phyloP scores from a whole-genome alignment of 30 jellyfish, hydroid and myxozoan species.

The Pelagia noctiluca region DNA sequence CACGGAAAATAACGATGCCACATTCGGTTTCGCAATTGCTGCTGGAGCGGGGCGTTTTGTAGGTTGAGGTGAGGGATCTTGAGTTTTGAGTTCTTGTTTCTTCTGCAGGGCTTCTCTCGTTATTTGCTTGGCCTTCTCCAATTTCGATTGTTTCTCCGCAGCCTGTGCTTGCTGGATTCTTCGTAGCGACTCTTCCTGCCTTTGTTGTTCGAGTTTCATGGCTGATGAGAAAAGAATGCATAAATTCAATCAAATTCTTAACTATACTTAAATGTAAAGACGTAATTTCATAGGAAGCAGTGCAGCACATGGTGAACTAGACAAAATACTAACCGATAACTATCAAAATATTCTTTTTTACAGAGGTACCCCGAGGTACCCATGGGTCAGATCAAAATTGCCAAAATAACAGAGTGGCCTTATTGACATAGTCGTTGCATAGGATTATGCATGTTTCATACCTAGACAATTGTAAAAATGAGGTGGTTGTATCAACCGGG shows the following conservation, averaged over 20 bases:
- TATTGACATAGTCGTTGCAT: too few species aligned
- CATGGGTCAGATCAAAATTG: too few species aligned
- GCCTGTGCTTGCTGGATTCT: slow-evolving; percentile 71
- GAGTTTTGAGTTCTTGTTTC: slow-evolving; percentile 58
- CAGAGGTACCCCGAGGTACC: too few species aligned
- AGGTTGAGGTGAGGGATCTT: too few species aligned
- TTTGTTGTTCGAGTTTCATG: slow-evolving; percentile 75
- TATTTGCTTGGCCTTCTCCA: slow-evolving; percentile 73
- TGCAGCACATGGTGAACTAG: too few species aligned
- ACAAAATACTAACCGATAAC: too few species aligned
- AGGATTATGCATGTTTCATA: too few species aligned
- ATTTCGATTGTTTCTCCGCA: slow-evolving; percentile 67
- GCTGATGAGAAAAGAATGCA: slow-evolving; percentile 30
- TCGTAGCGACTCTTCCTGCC: slow-evolving; percentile 80
- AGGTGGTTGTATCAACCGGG: too few species aligned
- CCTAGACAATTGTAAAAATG: too few species aligned
- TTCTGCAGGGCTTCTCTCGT: slow-evolving; percentile 78
- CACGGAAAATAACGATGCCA: neutral
- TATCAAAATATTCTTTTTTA: too few species aligned
- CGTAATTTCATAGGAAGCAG: neutral
- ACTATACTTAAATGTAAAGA: neutral
- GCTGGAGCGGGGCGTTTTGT: neutral
- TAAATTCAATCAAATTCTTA: neutral
- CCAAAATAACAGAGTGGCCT: too few species aligned
- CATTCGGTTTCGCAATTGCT: slow-evolving; percentile 10